Conservation (phyloP, 2,113 vertebrate genomes). For the Bubo scandiacus region DNA sequence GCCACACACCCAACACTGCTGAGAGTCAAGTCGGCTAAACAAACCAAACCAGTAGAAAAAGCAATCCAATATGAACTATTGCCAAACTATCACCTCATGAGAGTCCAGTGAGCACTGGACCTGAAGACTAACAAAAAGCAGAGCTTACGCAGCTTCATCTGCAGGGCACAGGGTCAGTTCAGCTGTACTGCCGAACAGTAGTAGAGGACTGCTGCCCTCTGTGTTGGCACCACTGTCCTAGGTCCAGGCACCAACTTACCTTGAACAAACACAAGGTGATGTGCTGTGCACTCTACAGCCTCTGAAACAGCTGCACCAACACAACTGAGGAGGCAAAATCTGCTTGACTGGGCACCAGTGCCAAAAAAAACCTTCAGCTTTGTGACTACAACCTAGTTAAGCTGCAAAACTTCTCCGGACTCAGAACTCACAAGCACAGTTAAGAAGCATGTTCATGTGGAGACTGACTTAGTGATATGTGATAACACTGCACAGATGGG, state of each 20-base stretch:
- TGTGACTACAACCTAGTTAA: neutral
- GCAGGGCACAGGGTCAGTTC: neutral
- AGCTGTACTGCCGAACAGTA: neutral
- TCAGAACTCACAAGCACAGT: neutral
- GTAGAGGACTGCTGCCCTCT: neutral
- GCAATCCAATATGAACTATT: neutral
- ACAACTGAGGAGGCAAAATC: neutral
- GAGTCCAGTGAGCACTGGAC: neutral
- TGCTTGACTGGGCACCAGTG: neutral
- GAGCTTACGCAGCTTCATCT: neutral
- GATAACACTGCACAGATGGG: conserved; percentile 41
- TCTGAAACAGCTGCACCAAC: neutral
- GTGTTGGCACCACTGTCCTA: neutral
- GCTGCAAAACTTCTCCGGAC: neutral
- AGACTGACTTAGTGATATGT: conserved; percentile 42
- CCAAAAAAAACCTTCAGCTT: neutral
- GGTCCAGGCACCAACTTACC: neutral
- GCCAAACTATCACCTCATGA: neutral
- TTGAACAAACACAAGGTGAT: neutral
- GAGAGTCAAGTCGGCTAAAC: neutral
- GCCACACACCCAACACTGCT: fast-evolving
- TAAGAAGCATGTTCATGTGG: neutral
- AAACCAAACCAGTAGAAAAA: neutral
- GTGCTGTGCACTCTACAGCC: neutral
- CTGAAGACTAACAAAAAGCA: neutral